Evolutionary conservation across 1,140 invertebrate genomes (phyloP).

Genomic region (Danaus melanippus): DNA sequence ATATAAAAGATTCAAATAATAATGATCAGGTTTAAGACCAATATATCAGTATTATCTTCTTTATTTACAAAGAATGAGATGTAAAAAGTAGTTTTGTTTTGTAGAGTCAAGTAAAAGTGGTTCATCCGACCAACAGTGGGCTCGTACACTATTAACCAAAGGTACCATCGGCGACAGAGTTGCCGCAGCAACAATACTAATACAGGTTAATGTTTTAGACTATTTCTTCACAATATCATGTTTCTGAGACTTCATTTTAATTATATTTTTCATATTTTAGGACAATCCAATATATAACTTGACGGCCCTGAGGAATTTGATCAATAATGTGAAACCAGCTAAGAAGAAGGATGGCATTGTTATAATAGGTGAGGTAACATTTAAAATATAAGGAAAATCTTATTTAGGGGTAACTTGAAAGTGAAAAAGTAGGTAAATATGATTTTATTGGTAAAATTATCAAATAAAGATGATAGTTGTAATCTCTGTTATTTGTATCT

Average conservation of each 20-base stretch:
- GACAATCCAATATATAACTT: constrained; percentile 89
- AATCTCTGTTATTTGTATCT: too few species aligned
- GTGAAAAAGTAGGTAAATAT: too few species aligned
- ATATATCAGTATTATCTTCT: background rate
- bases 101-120: constrained; percentile 69
- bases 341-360: constrained; percentile 83
- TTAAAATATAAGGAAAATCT: too few species aligned
- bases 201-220: constrained; percentile 61
- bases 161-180: constrained; percentile 90
- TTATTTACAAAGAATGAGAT: constrained; percentile 4
- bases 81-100: constrained; percentile 25
- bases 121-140: constrained; percentile 78
- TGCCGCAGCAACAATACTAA: constrained; percentile 85
- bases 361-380: constrained; percentile 47
- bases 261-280: constrained; percentile 64
- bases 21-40: background rate
- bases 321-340: constrained; percentile 86
- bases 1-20: background rate
- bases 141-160: constrained; percentile 83
- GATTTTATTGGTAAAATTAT: background rate
- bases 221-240: background rate
- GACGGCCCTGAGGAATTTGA: constrained; percentile 77
- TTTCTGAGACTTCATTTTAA: constrained; percentile 3
- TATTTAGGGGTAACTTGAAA: too few species aligned
- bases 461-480: too few species aligned